Evolutionary conservation across 2,113 vertebrate genomes (phyloP), one percentile per base, ranked within the genome.

Genomic region (Rhea americana): DNA sequence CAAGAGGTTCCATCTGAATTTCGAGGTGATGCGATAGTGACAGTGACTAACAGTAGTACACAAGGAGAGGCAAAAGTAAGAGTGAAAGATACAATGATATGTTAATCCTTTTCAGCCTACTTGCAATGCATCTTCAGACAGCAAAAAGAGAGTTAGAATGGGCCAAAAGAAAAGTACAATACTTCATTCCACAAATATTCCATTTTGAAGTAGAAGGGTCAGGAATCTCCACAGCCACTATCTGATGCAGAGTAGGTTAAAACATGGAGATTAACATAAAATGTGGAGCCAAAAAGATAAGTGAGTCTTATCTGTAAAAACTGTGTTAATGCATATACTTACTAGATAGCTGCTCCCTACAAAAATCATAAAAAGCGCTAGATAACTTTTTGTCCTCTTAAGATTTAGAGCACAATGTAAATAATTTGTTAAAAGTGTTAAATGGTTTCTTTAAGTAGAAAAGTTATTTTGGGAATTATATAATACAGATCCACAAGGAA

Each of bases 371-470:
- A 89, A 92, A 67, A 62, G 1, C 28, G 45, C 11, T 43, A 35
- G 51, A 16, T 72, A 82, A 72, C 63, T 76, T 82, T 56, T 76
- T 76, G 73, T 37, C 22, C 7, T 87, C 7, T 2, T 87, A 76
- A 82, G 35, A 87, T 89, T 79, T 73, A 61, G 25, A 82, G 5
- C 4, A 61, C 25, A 28, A 53, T 65, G 5, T 79, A 85, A 85
- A 24, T 75, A 78, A 15, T 84, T 20, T 59, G n/a, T 84, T 78
- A 75, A 90, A 67, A 74, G 6, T 87, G 14, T 84, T 71, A 84
- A 92, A 37, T 63, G 56, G 32, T 65, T 92, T 82, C 32, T 89
- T 91, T 92, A 86, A 85, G 26, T 59, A 53, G 83, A 58, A 66
- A 87, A 94, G 16, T 15, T 94, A 13, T 58, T 77, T 21, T 62